phyloP scores from a whole-genome alignment of 1,140 invertebrate genomes.

The Thaumetopoea pityocampa region DNA sequence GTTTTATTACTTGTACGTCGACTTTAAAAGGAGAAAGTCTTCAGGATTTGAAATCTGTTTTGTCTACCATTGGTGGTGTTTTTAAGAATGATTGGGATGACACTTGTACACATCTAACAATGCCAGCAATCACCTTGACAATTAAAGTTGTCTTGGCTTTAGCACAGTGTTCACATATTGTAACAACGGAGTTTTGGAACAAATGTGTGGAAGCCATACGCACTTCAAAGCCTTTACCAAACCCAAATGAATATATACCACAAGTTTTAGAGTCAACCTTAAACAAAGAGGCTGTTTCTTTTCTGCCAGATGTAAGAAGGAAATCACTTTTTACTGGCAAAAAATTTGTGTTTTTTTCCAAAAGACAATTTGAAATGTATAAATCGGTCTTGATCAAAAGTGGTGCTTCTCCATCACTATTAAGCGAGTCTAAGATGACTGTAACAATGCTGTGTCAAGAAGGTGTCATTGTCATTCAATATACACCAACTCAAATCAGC shows the following conservation, averaged over 20 bases:
- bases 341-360: constrained; percentile 79
- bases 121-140: constrained; percentile 80
- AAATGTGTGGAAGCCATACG: constrained; percentile 64
- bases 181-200: constrained; percentile 79
- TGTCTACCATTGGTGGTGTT: constrained; percentile 59
- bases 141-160: constrained; percentile 83
- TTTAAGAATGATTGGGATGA: constrained; percentile 68
- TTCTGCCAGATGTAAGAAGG: constrained; percentile 71
- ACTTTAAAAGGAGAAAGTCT: constrained; percentile 61
- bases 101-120: constrained; percentile 80
- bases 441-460: constrained; percentile 64
- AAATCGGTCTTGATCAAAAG: constrained; percentile 65
- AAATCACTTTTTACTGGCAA: constrained; percentile 77
- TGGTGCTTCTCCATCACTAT: constrained; percentile 48
- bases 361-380: constrained; percentile 77
- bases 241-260: constrained; percentile 75
- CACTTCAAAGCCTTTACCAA: constrained; percentile 63
- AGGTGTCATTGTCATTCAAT: constrained; percentile 74
- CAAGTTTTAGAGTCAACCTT: constrained; percentile 75
- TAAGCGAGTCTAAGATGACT: constrained; percentile 66
- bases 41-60: constrained; percentile 41
- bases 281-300: constrained; percentile 74
- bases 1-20: constrained; percentile 67
- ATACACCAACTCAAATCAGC: constrained; percentile 43
- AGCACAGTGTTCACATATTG: constrained; percentile 78